Evolutionary conservation across 2,113 vertebrate genomes (phyloP).

Genomic region (Trochalopteron elliotii): DNA sequence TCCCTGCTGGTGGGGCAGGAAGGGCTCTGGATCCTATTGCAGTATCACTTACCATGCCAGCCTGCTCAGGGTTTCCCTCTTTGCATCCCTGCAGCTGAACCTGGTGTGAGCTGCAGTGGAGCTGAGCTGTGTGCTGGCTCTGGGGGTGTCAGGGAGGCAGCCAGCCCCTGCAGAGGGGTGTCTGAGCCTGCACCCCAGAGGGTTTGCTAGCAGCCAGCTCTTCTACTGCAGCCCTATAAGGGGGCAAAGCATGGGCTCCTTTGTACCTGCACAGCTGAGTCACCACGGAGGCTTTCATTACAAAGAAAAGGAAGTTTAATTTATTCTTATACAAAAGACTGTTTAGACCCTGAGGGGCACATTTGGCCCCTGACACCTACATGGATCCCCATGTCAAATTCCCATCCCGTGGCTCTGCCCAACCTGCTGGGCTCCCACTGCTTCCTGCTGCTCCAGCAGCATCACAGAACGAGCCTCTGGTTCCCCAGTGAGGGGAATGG

Average conservation of each 20-base stretch:
- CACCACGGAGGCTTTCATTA: neutral
- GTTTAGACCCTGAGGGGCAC: neutral
- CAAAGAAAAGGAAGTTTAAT: neutral
- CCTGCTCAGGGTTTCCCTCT: neutral
- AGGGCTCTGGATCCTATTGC: neutral
- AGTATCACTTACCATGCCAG: neutral
- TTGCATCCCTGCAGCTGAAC: neutral
- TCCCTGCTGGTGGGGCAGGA: fast-evolving
- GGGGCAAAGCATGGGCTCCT: neutral
- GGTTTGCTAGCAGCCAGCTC: neutral
- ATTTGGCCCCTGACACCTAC: fast-evolving
- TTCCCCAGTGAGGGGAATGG: fast-evolving
- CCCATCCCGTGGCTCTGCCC: neutral
- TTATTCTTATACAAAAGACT: neutral
- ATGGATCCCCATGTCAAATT: neutral
- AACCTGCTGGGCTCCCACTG: neutral
- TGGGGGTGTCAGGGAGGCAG: neutral
- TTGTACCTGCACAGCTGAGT: fast-evolving
- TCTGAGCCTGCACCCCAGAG: neutral
- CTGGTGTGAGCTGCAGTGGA: neutral
- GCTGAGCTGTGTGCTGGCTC: neutral
- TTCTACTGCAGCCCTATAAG: neutral
- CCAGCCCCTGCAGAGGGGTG: fast-evolving
- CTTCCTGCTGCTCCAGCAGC: neutral
- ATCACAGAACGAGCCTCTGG: fast-evolving